Conservation (phyloP, 2,888 invertebrate species). For the Leucophenga montana region DNA sequence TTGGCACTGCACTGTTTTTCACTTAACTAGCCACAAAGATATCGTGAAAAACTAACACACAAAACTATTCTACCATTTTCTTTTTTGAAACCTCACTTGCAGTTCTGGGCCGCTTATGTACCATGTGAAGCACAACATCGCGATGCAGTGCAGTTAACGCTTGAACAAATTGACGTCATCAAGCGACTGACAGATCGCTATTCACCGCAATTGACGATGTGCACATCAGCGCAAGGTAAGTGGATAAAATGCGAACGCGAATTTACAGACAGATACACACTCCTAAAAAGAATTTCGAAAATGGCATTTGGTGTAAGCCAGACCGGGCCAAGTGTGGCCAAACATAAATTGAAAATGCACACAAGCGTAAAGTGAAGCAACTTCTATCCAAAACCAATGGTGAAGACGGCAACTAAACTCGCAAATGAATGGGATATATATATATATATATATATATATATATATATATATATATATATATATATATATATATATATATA, state of each 20-base stretch:
- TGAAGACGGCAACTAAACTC: neutral
- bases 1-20: no score
- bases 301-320: conserved; percentile 16
- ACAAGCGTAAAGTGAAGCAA: conserved; percentile 28
- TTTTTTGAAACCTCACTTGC: conserved; percentile 44
- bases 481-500: no score
- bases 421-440: neutral
- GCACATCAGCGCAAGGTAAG: conserved; percentile 81
- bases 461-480: no score
- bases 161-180: conserved; percentile 84
- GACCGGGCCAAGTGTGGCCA: neutral
- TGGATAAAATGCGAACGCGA: conserved; percentile 31
- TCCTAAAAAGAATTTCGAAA: conserved; percentile 20
- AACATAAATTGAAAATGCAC: conserved; percentile 31
- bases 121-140: conserved; percentile 81
- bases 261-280: conserved; percentile 3
- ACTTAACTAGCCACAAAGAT: neutral
- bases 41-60: neutral
- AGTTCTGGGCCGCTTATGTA: conserved; percentile 85
- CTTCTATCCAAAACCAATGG: neutral
- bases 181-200: conserved; percentile 80
- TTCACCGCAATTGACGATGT: conserved; percentile 78
- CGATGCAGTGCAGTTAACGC: conserved; percentile 80
- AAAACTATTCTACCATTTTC: neutral
- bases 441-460: no score